Conservation (phyloP, 2,888 invertebrate species). For the Oscheius sp. region DNA sequence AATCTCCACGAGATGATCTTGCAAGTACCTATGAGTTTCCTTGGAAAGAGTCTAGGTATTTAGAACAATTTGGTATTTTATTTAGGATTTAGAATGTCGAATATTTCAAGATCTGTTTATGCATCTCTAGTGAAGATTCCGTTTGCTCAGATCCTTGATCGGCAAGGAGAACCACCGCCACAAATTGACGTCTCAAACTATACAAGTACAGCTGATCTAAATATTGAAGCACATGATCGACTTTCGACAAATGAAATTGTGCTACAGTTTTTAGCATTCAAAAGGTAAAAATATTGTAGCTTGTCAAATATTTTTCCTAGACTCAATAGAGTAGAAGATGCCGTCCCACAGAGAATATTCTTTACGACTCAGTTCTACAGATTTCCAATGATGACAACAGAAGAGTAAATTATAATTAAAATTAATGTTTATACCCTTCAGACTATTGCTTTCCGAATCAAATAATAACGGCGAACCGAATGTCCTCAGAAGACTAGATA, state of each 20-base stretch:
- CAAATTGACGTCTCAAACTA: conserved; percentile 70
- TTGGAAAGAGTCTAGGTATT: conserved; percentile 26
- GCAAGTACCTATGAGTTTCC: conserved; percentile 19
- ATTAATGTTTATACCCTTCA: not conserved
- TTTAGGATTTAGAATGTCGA: conserved; percentile 19
- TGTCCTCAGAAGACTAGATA: conserved; percentile 70
- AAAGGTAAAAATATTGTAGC: conserved; percentile 70
- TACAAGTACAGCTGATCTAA: conserved; percentile 41
- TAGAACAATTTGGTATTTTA: not conserved
- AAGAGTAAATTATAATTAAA: conserved; percentile 69
- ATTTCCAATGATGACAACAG: conserved; percentile 73
- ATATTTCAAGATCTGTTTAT: conserved; percentile 40
- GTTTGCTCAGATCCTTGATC: conserved; percentile 54
- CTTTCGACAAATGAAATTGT: conserved; percentile 73
- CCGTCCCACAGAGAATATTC: conserved; percentile 69
- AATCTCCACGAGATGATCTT: conserved; percentile 18
- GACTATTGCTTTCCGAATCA: conserved; percentile 32
- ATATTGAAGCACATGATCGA: conserved; percentile 71
- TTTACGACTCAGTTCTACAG: conserved; percentile 75
- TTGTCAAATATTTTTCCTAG: conserved; percentile 9
- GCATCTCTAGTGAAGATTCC: conserved; percentile 26
- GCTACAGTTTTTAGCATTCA: conserved; percentile 73
- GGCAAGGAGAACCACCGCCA: conserved; percentile 71
- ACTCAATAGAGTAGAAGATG: not conserved
- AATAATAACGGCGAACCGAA: conserved; percentile 43